Conservation (phyloP, 1,140 invertebrate genomes). For the Drosophila pallidifrons region DNA sequence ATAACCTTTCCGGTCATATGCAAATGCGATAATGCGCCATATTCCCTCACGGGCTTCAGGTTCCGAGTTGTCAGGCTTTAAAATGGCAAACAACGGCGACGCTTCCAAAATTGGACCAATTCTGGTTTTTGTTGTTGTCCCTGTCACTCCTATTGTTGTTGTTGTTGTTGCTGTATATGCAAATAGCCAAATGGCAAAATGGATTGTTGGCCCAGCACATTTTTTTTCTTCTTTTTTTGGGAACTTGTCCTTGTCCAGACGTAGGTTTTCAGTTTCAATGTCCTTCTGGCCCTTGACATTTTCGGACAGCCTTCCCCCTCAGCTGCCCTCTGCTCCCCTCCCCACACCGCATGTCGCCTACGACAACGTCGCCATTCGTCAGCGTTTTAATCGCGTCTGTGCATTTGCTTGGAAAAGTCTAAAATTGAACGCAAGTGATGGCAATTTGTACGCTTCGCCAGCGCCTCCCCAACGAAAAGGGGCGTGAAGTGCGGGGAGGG, state of each 20-base stretch:
- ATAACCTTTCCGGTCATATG: constrained; percentile 37
- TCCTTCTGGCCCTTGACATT: constrained; percentile 70
- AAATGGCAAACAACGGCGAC: constrained; percentile 51
- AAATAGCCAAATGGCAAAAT: constrained; percentile 45
- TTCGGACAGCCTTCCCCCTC: constrained; percentile 41
- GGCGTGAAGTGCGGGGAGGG: not conserved
- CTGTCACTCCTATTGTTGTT: constrained; percentile 4
- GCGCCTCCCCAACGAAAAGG: constrained; percentile 20
- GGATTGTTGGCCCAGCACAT: not conserved
- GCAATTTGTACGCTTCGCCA: constrained; percentile 81
- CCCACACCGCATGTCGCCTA: not conserved
- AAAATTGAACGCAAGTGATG: constrained; percentile 83
- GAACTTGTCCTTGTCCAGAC: constrained; percentile 43
- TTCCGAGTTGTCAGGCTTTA: constrained; percentile 26
- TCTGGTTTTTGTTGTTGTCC: constrained; percentile 16
- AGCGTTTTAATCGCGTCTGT: constrained; percentile 83
- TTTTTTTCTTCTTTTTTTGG: no score
- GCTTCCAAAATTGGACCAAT: constrained; percentile 70
- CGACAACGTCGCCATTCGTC: constrained; percentile 60
- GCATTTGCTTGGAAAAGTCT: constrained; percentile 83
- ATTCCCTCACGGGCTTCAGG: constrained; percentile 13
- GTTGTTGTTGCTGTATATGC: constrained; percentile 50
- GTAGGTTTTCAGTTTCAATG: constrained; percentile 19
- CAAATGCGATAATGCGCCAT: constrained; percentile 49
- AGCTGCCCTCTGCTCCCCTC: not conserved